These are phyloP conservation scores for Goniozus legneri DNA, from an alignment of 1,140 invertebrate species.

Conservation along the genomic window DNA sequence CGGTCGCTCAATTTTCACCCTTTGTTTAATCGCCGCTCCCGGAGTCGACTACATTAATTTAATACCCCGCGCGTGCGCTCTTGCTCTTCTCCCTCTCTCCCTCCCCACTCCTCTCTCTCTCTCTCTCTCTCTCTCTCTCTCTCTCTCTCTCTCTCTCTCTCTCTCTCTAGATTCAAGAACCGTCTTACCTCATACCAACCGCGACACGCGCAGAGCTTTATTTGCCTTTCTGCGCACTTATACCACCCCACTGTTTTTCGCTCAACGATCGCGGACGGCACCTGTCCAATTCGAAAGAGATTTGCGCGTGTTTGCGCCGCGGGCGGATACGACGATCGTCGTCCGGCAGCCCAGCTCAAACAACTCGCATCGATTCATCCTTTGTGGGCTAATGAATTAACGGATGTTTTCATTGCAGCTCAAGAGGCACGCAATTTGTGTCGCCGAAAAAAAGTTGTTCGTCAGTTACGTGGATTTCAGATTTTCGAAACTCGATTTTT, in stretches of 20 bases:
- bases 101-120: too few relatives aligned
- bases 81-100: background rate
- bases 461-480: too few relatives aligned
- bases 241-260: too few relatives aligned
- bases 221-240: slow-evolving; percentile 8
- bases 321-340: too few relatives aligned
- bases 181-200: slow-evolving; percentile 16
- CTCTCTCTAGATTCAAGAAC: slow-evolving; percentile 4
- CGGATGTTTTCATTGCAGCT: too few relatives aligned
- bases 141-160: background rate
- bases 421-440: too few relatives aligned
- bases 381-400: too few relatives aligned
- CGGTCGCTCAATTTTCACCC: slow-evolving; percentile 53
- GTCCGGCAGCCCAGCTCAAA: too few relatives aligned
- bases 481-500: too few relatives aligned
- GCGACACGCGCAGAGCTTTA: background rate
- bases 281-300: slow-evolving; percentile 6
- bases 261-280: too few relatives aligned
- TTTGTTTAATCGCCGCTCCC: slow-evolving; percentile 50
- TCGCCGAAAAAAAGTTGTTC: too few relatives aligned
- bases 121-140: background rate
- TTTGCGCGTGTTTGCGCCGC: slow-evolving; percentile 1
- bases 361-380: too few relatives aligned
- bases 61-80: slow-evolving; percentile 38
- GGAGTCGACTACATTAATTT: slow-evolving; percentile 52